Evolutionary conservation across 2,888 invertebrate genomes (phyloP).

Genomic region (Epinotia bilunana): DNA sequence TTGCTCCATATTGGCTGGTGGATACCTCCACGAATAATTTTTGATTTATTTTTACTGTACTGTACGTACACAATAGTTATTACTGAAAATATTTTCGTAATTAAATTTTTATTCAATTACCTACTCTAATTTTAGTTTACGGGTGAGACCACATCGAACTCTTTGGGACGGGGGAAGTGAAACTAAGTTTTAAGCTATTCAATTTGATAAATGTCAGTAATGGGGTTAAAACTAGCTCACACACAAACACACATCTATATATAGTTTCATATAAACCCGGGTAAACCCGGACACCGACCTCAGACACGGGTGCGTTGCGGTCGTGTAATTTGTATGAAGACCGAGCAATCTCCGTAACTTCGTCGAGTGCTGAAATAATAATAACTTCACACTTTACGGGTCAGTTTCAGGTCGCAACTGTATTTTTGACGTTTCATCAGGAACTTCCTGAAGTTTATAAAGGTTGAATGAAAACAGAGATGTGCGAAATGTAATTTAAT

Average conservation of each 20-base stretch:
- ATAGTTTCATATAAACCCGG: background rate
- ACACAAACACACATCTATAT: background rate
- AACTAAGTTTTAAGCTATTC: background rate
- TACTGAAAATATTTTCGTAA: no score
- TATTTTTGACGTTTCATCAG: conserved; percentile 8
- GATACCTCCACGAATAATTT: no score
- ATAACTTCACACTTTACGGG: conserved; percentile 24
- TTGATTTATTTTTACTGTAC: no score
- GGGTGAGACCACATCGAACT: no score
- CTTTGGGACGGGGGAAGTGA: background rate
- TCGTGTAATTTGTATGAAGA: conserved; percentile 26
- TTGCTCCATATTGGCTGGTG: no score
- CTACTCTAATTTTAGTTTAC: no score
- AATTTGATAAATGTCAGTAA: background rate
- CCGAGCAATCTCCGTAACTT: conserved; percentile 23
- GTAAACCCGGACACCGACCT: conserved; percentile 2
- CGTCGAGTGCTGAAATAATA: conserved; percentile 23
- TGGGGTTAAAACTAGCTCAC: background rate
- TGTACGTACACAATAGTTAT: no score
- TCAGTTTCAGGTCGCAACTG: conserved; percentile 6
- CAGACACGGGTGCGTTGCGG: conserved; percentile 20
- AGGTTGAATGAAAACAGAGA: background rate
- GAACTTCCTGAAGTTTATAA: background rate
- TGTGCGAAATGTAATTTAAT: no score
- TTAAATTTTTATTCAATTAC: no score